phyloP scores from a whole-genome alignment of 2,797 vertebrate species.

The Phaenicophaeus curvirostris region DNA sequence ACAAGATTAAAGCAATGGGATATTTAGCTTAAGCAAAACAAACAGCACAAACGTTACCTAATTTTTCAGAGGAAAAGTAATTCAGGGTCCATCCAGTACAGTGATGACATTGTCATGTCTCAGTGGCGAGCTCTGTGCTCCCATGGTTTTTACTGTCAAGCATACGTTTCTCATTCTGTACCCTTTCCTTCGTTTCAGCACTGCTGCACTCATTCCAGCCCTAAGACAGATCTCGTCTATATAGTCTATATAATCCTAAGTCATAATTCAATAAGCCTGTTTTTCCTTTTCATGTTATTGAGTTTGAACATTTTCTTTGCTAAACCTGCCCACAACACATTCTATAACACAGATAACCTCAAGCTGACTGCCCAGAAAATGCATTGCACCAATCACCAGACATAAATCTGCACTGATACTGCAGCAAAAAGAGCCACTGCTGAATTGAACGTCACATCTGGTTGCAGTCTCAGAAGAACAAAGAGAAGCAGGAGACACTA shows the following conservation, averaged over 20 bases:
- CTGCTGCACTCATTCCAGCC: background rate
- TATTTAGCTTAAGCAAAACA: background rate
- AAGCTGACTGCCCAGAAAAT: conserved; percentile 34
- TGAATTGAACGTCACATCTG: conserved; percentile 25
- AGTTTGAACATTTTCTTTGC: background rate
- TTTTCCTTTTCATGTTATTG: background rate
- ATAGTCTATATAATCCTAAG: background rate
- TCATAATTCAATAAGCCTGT: background rate
- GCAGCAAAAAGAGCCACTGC: conserved; percentile 10
- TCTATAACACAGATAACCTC: conserved; percentile 26
- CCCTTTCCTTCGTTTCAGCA: background rate
- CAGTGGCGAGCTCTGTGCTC: background rate
- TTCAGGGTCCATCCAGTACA: background rate
- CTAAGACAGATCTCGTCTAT: background rate
- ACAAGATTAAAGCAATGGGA: background rate
- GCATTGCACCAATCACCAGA: background rate
- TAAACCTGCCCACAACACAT: background rate
- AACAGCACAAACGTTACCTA: background rate
- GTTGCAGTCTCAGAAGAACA: background rate
- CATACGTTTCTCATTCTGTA: background rate
- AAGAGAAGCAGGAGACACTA: background rate
- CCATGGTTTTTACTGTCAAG: background rate
- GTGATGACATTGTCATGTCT: background rate
- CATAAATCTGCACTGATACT: conserved; percentile 17
- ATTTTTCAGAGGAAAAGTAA: background rate